phyloP scores from a whole-genome alignment of 1,140 invertebrate genomes.

The Calliphora vicina region DNA sequence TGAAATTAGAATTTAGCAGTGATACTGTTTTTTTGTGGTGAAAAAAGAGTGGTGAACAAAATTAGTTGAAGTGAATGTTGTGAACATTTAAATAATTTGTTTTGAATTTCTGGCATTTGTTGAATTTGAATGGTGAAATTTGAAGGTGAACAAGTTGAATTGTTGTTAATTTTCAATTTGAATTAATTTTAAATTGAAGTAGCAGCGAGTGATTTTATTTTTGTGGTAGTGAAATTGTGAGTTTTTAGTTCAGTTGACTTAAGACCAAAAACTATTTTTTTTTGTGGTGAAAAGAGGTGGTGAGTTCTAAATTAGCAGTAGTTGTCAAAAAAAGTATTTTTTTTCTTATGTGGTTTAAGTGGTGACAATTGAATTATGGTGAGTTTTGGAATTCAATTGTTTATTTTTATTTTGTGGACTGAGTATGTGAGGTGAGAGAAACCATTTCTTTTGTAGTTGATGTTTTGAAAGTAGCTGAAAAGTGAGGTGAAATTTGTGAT shows the following conservation, averaged over 20 bases:
- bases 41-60: slow-evolving; percentile 20
- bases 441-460: neutral
- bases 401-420: slow-evolving; percentile 9
- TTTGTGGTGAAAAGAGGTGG: neutral
- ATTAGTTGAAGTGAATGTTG: neutral
- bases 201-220: neutral
- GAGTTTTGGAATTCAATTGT: slow-evolving; percentile 23
- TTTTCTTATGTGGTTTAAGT: slow-evolving; percentile 16
- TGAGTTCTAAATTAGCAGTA: neutral
- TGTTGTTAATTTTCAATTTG: neutral
- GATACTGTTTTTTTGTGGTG: slow-evolving; percentile 25
- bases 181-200: neutral
- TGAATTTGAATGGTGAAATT: slow-evolving; percentile 11
- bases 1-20: neutral
- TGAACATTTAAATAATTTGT: slow-evolving; percentile 4
- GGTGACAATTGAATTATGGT: slow-evolving; percentile 26
- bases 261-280: neutral
- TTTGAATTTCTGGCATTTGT: neutral
- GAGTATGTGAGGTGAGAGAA: slow-evolving; percentile 12
- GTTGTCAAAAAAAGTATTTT: neutral
- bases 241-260: neutral
- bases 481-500: slow-evolving; percentile 21
- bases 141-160: neutral
- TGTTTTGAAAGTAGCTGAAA: slow-evolving; percentile 26
- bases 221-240: slow-evolving; percentile 15